These are phyloP conservation scores for Pachypanchax playfairii DNA, from an alignment of 2,113 vertebrate genomes.

Conservation along the genomic window DNA sequence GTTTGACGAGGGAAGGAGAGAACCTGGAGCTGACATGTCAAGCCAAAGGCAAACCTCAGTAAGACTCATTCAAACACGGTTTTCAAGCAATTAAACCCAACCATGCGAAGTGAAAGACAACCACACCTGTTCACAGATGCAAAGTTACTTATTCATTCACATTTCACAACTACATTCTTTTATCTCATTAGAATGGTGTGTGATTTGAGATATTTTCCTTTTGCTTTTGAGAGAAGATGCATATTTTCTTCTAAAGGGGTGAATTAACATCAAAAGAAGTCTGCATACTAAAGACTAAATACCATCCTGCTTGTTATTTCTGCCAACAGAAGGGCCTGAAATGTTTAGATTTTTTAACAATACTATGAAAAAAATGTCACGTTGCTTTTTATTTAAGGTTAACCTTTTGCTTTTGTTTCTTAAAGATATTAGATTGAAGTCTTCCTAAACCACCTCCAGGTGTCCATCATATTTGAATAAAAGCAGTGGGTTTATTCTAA, in stretches of 20 bases:
- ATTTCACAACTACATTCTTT: not conserved
- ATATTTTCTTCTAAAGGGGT: not conserved
- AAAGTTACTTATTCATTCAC: not conserved
- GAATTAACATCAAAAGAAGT: too few species aligned
- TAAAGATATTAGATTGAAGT: too few species aligned
- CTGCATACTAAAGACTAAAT: not conserved
- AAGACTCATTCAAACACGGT: constrained; percentile 62
- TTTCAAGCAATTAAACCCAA: constrained; percentile 25
- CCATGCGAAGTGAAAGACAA: not conserved
- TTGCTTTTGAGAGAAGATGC: not conserved
- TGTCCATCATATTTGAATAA: too few species aligned
- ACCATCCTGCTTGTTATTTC: not conserved
- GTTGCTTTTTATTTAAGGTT: too few species aligned
- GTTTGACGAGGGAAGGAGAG: constrained; percentile 94
- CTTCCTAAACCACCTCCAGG: too few species aligned
- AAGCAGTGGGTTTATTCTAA: too few species aligned
- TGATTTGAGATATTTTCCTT: not conserved
- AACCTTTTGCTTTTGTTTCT: too few species aligned
- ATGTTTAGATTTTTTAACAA: too few species aligned
- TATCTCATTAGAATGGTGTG: not conserved
- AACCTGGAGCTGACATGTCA: constrained; percentile 90
- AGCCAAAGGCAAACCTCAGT: constrained; percentile 94
- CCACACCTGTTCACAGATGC: not conserved
- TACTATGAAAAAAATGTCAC: too few species aligned
- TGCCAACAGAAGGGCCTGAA: too few species aligned